phyloP scores from a whole-genome alignment of 2,797 vertebrate genomes.

The Muscicapa comitata region DNA sequence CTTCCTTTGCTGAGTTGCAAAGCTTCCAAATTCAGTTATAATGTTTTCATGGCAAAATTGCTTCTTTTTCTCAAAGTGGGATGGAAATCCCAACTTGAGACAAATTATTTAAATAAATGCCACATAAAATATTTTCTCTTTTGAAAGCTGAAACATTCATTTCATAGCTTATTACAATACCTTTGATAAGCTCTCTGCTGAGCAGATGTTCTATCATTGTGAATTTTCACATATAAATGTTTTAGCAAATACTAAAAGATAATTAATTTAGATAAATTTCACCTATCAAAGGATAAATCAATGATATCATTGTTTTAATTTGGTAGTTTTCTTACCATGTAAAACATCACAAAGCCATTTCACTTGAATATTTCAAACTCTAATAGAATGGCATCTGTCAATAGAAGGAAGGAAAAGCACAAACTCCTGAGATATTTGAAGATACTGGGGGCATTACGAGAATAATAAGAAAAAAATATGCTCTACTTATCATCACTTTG shows the following conservation, averaged over 20 bases:
- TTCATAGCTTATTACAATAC: slow-evolving; percentile 7
- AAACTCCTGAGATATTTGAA: background rate
- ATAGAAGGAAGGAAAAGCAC: background rate
- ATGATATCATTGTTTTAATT: background rate
- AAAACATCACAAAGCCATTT: background rate
- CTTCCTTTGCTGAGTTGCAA: background rate
- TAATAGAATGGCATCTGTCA: background rate
- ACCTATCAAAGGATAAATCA: slow-evolving; percentile 3
- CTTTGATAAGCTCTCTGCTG: background rate
- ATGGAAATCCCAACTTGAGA: background rate
- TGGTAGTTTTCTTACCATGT: background rate
- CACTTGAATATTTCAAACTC: background rate
- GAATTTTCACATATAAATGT: background rate
- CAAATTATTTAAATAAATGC: background rate
- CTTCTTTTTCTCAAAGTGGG: background rate
- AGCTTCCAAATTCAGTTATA: background rate
- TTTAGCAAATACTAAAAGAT: background rate
- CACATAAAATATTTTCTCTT: background rate
- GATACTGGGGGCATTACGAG: background rate
- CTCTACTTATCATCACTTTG: background rate
- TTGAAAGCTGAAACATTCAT: slow-evolving; percentile 7
- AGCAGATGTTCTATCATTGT: background rate
- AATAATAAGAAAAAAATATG: background rate
- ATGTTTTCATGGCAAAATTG: background rate
- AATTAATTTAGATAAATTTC: slow-evolving; percentile 15